A percentile compares a stretch with the other conserved stretches of the same genome.
These are phyloP conservation scores for Syritta pipiens DNA, from an alignment of 2,888 invertebrate species.

Conservation along the genomic window DNA sequence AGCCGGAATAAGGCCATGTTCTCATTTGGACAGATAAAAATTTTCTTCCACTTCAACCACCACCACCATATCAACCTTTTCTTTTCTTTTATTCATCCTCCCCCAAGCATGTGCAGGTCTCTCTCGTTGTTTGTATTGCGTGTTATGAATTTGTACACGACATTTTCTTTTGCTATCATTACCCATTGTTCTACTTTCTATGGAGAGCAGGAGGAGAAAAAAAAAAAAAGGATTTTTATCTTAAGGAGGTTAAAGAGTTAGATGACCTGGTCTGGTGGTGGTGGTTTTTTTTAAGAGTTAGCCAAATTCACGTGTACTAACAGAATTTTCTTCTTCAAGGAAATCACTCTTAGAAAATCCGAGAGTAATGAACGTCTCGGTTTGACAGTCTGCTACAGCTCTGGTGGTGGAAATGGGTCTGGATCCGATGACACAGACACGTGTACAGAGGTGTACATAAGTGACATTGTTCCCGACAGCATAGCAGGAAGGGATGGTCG, in stretches of 20 bases:
- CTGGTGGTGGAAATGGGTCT: slow-evolving; percentile 82
- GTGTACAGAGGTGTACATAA: slow-evolving; percentile 84
- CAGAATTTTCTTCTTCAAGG: slow-evolving; percentile 78
- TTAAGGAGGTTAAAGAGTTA: too few species aligned
- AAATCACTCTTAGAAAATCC: slow-evolving; percentile 83
- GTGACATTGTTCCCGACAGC: slow-evolving; percentile 83
- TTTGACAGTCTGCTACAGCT: slow-evolving; percentile 83
- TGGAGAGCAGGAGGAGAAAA: too few species aligned
- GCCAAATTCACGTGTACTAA: neutral
- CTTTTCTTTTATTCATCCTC: neutral
- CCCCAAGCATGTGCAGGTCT: neutral
- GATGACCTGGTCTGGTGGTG: too few species aligned
- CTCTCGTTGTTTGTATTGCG: neutral
- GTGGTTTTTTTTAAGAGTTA: too few species aligned
- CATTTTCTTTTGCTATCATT: too few species aligned
- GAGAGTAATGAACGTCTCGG: slow-evolving; percentile 83
- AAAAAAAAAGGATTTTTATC: too few species aligned
- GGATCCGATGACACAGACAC: slow-evolving; percentile 81
- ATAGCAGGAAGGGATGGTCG: slow-evolving; percentile 83
- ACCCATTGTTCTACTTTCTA: too few species aligned
- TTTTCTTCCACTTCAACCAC: neutral
- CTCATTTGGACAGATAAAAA: slow-evolving; percentile 8
- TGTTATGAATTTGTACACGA: neutral
- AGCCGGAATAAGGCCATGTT: slow-evolving; percentile 32
- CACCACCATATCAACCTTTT: neutral